Evolutionary conservation across 2,888 invertebrate species (phyloP).

Genomic region (Eupithecia abbreviata): DNA sequence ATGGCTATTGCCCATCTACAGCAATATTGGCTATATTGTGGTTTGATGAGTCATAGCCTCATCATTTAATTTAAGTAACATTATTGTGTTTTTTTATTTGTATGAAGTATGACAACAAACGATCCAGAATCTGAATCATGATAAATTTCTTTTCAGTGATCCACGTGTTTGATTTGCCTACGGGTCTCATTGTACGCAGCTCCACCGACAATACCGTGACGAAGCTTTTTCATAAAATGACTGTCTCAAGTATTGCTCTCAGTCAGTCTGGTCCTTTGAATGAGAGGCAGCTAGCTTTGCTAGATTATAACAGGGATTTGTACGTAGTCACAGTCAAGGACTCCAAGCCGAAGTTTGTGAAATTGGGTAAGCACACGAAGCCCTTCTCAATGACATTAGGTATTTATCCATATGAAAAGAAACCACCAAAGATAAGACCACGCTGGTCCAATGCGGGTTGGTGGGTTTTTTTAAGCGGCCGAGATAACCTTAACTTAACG

Average conservation of each 20-base stretch:
- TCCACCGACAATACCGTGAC: slow-evolving; percentile 88
- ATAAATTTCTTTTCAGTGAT: slow-evolving; percentile 82
- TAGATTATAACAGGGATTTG: slow-evolving; percentile 95
- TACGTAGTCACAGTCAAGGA: slow-evolving; percentile 90
- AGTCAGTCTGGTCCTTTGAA: slow-evolving; percentile 92
- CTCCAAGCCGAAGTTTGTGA: slow-evolving; percentile 86
- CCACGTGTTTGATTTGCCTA: slow-evolving; percentile 92
- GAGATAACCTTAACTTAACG: too few species aligned
- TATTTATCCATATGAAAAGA: too few species aligned
- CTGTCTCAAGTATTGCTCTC: slow-evolving; percentile 91
- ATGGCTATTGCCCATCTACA: too few species aligned
- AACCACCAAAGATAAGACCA: too few species aligned
- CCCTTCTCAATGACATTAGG: neutral
- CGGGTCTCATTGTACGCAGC: slow-evolving; percentile 86
- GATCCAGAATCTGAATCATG: neutral
- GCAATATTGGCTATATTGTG: too few species aligned
- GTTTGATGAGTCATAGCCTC: too few species aligned
- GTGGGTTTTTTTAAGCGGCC: too few species aligned
- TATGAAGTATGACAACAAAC: too few species aligned
- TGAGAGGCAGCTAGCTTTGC: slow-evolving; percentile 92
- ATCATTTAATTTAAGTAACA: too few species aligned
- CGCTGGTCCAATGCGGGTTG: too few species aligned
- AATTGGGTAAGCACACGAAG: slow-evolving; percentile 83
- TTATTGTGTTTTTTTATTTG: too few species aligned
- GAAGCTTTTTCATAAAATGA: slow-evolving; percentile 89